Evolutionary conservation across 2,888 invertebrate genomes (phyloP).

Genomic region (Odontomyia ornata): DNA sequence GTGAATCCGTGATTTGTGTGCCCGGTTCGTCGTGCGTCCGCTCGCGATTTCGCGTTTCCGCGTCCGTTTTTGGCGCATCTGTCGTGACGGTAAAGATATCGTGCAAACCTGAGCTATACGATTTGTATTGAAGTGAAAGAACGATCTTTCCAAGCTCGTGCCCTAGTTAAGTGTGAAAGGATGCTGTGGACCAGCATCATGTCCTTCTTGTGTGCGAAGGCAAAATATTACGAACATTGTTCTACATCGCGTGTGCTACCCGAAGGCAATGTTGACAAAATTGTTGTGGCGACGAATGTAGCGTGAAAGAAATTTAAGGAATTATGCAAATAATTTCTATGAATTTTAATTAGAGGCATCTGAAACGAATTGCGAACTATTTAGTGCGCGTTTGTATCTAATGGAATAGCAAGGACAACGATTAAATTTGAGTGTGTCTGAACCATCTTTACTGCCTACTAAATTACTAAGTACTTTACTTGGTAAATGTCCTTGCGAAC

Average conservation of each 20-base stretch:
- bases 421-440: no score
- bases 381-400: neutral
- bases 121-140: neutral
- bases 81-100: slow-evolving; percentile 6
- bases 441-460: no score
- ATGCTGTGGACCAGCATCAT: slow-evolving; percentile 19
- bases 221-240: neutral
- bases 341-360: no score
- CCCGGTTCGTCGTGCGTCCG: neutral
- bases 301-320: neutral
- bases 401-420: no score
- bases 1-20: neutral
- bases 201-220: neutral
- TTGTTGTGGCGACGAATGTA: neutral
- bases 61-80: neutral
- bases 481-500: neutral
- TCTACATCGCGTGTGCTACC: neutral
- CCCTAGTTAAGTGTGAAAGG: neutral
- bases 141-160: neutral
- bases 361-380: neutral
- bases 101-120: neutral
- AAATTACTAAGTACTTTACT: no score
- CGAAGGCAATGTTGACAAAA: slow-evolving; percentile 17
- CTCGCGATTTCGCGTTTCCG: slow-evolving; percentile 25
- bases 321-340: no score